These are phyloP conservation scores for Beris morrisii DNA, from an alignment of 2,888 invertebrate species.

Conservation along the genomic window DNA sequence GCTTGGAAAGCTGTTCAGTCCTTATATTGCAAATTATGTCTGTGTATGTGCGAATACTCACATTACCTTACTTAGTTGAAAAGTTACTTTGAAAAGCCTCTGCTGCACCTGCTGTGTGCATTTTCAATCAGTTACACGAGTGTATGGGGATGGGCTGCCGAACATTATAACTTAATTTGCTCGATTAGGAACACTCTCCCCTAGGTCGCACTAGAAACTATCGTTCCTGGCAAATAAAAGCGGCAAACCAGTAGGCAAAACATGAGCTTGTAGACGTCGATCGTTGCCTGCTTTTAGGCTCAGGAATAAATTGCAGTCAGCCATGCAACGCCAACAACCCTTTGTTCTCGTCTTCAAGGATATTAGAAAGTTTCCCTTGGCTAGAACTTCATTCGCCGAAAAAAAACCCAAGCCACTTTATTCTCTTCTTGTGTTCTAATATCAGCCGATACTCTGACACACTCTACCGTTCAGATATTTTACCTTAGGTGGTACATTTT, in stretches of 20 bases:
- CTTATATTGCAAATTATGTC: too few species aligned
- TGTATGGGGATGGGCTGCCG: conserved; percentile 16
- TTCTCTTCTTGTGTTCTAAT: not conserved
- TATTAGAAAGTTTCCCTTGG: too few species aligned
- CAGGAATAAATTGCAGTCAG: conserved; percentile 1
- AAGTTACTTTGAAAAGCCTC: too few species aligned
- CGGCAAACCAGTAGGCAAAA: not conserved
- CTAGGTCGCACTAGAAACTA: not conserved
- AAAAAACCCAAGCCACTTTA: too few species aligned
- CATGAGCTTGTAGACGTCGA: not conserved
- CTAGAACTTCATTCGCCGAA: too few species aligned
- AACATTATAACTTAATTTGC: conserved; percentile 31
- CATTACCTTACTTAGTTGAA: too few species aligned
- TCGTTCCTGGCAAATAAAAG: not conserved
- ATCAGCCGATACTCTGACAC: not conserved
- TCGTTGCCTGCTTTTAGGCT: not conserved
- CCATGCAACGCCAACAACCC: not conserved
- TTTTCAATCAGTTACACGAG: not conserved
- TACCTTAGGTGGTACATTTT: not conserved
- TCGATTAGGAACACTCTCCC: conserved; percentile 27
- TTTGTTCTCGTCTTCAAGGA: too few species aligned
- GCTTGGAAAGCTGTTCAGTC: too few species aligned
- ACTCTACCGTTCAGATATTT: not conserved
- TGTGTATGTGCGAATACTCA: too few species aligned
- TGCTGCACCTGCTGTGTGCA: not conserved